Evolutionary conservation across 1,140 invertebrate genomes (phyloP), one percentile per base, ranked within the genome.

Genomic region (Drosophila nikananu): DNA sequence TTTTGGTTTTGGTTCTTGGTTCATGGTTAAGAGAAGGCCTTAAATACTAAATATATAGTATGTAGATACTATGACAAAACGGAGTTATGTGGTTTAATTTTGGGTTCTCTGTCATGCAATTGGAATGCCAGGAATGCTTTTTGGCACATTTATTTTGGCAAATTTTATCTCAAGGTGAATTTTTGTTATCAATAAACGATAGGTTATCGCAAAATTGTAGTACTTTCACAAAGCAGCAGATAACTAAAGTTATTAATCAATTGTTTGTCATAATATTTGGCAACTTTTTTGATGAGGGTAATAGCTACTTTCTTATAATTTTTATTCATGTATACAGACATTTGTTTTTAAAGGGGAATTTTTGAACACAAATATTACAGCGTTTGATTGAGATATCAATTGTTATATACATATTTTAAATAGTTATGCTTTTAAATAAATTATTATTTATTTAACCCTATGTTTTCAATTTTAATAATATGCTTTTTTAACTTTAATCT

Each of bases 1-100:
- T 52, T 32, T 52, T 19, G n/a, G 27, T 52, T 52, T 73, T 42
- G 44, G 27, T 49, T 70, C 63, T 51, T 65, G 46, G 60, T 9
- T 32, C 19, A 23, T 57, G 63, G 39, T 17, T 35, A 61, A 30
- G 15, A 19, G 1, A 23, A 42, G 57, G n/a, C 32, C 65, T 68
- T 48, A 68, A 71, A 55, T 52, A 23, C 39, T 32, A 30, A 30
- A 9, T 35, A 41, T 6, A 25, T 21, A 58, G 27, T 48, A 39
- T 10, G 17, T 27, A 49, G 9, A 25, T 21, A 49, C 21, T 48
- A 57, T 10, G 13, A 68, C 15, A 32, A 30, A 64, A 41, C 27
- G 17, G 42, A 35, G 23, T 44, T 32, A 35, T 63, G 30, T 17
- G 42, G 35, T 39, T 39, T n/a, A 21, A 39, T 15, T 39, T 13